Percentiles rank a stretch among this genome's conserved stretches.
These are phyloP conservation scores for Sebastes diploproa DNA, from an alignment of 2,797 vertebrate genomes.

Conservation along the genomic window DNA sequence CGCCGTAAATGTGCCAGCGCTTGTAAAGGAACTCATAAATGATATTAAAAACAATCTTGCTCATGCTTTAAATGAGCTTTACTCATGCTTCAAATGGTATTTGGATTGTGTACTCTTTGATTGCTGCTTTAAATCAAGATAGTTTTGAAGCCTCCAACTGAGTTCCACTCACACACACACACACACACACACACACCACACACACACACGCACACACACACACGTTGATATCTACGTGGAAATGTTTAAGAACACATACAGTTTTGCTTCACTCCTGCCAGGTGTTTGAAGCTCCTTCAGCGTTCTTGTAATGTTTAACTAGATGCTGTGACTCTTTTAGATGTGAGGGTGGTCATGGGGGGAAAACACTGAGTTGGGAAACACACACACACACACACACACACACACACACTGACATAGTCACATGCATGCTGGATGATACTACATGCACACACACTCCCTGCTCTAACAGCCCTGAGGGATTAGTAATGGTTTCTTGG, in stretches of 20 bases:
- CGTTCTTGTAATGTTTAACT: conserved; percentile 73
- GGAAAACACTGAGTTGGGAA: conserved; percentile 16
- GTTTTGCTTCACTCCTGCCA: conserved; percentile 39
- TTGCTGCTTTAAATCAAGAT: conserved; percentile 44
- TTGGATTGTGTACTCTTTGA: conserved; percentile 24
- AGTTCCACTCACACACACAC: not conserved
- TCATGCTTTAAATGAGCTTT: conserved; percentile 50
- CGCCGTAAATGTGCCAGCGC: conserved; percentile 46
- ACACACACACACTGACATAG: conserved; percentile 10
- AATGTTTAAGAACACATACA: conserved; percentile 4
- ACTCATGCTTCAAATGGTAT: conserved; percentile 51
- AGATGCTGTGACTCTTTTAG: conserved; percentile 44
- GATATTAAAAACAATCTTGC: conserved; percentile 65
- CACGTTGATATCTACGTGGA: not conserved
- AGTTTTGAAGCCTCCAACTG: conserved; percentile 20
- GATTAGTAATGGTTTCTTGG: conserved; percentile 74
- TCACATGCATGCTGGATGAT: conserved; percentile 45
- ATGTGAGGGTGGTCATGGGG: conserved; percentile 39
- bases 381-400: conserved; percentile 15
- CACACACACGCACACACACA: not conserved
- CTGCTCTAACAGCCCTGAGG: conserved; percentile 59
- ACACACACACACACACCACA: not conserved
- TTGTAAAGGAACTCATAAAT: conserved; percentile 58
- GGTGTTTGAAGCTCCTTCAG: conserved; percentile 40
- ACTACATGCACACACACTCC: conserved; percentile 48